These are phyloP conservation scores for Xiphorhynchus elegans DNA, from an alignment of 2,113 vertebrate species.

Conservation along the genomic window DNA sequence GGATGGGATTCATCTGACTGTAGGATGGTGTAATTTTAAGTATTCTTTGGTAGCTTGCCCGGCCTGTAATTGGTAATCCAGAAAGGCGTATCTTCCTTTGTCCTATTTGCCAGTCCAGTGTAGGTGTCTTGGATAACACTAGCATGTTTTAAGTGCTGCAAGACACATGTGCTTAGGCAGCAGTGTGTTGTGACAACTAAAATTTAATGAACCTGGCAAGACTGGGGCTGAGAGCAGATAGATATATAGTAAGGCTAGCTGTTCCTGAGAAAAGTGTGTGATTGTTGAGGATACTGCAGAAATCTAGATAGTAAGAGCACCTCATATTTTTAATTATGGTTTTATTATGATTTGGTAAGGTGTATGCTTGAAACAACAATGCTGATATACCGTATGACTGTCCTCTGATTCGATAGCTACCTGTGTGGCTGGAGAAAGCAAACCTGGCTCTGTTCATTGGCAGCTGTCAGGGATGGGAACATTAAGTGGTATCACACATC, in stretches of 20 bases:
- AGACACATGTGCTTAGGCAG: background rate
- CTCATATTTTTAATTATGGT: background rate
- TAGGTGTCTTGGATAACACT: accelerated
- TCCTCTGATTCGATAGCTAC: background rate
- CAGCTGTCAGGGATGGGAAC: background rate
- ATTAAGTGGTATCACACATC: background rate
- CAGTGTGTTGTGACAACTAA: background rate
- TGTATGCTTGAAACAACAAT: background rate
- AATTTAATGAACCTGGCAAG: background rate
- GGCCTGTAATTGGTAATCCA: background rate
- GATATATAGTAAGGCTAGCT: background rate
- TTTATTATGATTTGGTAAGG: background rate
- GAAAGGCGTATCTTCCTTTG: background rate
- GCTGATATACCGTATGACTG: accelerated
- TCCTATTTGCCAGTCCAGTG: background rate
- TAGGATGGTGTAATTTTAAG: background rate
- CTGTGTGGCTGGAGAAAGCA: background rate
- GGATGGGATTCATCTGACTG: background rate
- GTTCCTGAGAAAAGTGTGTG: background rate
- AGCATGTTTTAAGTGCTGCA: accelerated
- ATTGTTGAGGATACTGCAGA: background rate
- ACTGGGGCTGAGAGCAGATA: background rate
- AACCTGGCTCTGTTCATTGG: background rate
- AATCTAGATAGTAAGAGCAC: background rate
- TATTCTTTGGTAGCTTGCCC: background rate